A percentile compares a stretch with the other conserved stretches of the same genome.
phyloP scores from a whole-genome alignment of 1,140 invertebrate genomes.

The Pentalonia nigronervosa region DNA sequence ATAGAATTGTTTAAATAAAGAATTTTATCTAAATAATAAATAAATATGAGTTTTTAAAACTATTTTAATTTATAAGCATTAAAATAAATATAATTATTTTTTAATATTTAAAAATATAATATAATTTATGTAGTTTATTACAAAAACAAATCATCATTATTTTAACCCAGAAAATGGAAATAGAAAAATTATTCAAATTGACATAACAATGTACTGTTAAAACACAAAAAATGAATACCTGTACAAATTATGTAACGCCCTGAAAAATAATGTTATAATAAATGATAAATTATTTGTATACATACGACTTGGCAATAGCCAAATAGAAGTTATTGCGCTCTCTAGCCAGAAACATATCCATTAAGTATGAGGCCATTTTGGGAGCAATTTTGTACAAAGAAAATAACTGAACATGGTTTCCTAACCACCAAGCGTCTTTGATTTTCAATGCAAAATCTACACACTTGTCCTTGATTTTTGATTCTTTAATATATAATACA shows the following conservation, averaged over 20 bases:
- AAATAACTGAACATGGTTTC: slow-evolving; percentile 38
- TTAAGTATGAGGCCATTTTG: slow-evolving; percentile 93
- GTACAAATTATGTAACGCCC: slow-evolving; percentile 35
- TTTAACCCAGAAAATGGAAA: neutral
- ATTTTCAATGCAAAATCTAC: slow-evolving; percentile 37
- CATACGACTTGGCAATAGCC: slow-evolving; percentile 51
- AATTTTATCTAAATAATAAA: neutral
- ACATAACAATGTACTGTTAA: neutral
- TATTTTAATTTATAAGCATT: neutral
- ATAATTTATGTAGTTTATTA: neutral
- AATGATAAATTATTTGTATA: slow-evolving; percentile 51
- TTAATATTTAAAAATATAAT: neutral
- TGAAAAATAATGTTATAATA: slow-evolving; percentile 54
- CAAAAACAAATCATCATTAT: neutral
- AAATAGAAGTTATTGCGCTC: slow-evolving; percentile 49
- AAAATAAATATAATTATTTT: neutral
- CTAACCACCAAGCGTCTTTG: slow-evolving; percentile 46
- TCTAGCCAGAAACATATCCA: slow-evolving; percentile 96
- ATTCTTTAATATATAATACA: slow-evolving; percentile 21
- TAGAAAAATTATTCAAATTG: neutral
- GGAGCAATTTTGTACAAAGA: slow-evolving; percentile 83
- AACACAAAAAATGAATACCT: slow-evolving; percentile 25
- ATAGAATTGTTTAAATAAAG: neutral
- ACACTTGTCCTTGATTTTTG: slow-evolving; percentile 21
- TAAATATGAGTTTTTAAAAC: neutral